A percentile compares a stretch with the other conserved stretches of the same genome.
These are phyloP conservation scores for Schizopygopsis pylzovi DNA, from an alignment of 2,797 vertebrate genomes.

Conservation along the genomic window DNA sequence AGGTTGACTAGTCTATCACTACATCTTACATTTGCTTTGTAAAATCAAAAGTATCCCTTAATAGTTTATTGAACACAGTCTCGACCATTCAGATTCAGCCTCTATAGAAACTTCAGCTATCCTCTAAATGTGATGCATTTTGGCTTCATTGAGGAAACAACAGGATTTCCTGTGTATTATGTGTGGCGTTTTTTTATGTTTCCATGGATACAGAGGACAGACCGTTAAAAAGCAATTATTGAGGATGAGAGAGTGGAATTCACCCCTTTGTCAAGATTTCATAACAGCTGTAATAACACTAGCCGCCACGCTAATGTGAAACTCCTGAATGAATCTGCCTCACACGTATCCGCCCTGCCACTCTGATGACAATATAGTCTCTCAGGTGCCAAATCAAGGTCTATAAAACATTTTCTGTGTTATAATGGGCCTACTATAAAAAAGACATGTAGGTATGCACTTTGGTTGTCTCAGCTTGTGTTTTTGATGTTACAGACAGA, in stretches of 20 bases:
- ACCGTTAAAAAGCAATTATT: conserved; percentile 87
- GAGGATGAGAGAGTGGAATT: conserved; percentile 81
- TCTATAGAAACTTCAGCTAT: conserved; percentile 43
- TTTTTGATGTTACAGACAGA: conserved; percentile 16
- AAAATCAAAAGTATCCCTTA: conserved; percentile 47
- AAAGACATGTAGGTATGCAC: neutral
- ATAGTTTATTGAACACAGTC: conserved; percentile 40
- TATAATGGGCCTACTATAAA: neutral
- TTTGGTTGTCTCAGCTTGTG: neutral
- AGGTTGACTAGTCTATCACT: neutral
- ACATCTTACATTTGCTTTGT: conserved; percentile 4
- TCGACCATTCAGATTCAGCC: conserved; percentile 29
- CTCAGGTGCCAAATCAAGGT: conserved; percentile 34
- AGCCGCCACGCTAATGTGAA: conserved; percentile 79
- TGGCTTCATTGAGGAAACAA: conserved; percentile 76
- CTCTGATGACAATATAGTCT: conserved; percentile 40
- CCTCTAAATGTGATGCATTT: conserved; percentile 55
- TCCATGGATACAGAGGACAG: conserved; percentile 87
- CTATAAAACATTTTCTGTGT: conserved; percentile 1
- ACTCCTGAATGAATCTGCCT: conserved; percentile 82
- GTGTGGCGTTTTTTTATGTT: conserved; percentile 81
- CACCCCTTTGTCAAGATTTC: conserved; percentile 85
- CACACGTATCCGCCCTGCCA: conserved; percentile 52
- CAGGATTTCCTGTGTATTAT: conserved; percentile 85
- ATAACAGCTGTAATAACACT: conserved; percentile 88